Evolutionary conservation across 2,797 vertebrate genomes (phyloP), one percentile per base, ranked within the genome.

Genomic region (Hoplostethus mediterraneus): DNA sequence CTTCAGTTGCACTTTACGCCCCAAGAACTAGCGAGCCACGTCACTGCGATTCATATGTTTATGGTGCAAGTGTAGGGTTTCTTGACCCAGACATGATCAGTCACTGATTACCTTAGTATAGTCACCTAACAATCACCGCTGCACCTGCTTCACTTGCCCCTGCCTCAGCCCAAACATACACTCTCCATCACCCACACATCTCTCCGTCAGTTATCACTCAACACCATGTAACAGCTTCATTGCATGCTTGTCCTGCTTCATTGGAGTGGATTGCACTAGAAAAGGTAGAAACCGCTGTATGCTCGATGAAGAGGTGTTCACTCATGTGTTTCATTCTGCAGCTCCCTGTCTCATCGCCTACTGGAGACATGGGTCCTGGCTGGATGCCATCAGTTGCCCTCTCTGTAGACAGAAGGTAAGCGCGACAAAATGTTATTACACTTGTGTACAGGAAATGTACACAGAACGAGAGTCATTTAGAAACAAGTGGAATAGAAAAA

Each of bases 401-500:
- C 94, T 96, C 71, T 97, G 96, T 85, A 95, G 96, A 87, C 95
- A 96, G 84, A 96, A 96, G 94, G 96, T 96, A 55, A 30, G 31
- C 63, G 56, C 1, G 5, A 60, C 25, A 38, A 11, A 14, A 38
- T 28, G 21, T 6, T 25, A 14, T 48, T 36, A 36, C 30, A 58
- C 11, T 21, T 21, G 21, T 21, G 21, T 25, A 40, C 55, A 33
- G 21, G n/a, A 49, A 66, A 49, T n/a, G 38, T 1, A 1, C 33
- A 47, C 13, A 6, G 5, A 48, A 5, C 16, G 14, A 48, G n/a
- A 63, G 17, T 57, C 10, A 1, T 5, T 12, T 59, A 40, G 38
- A 2, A 28, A 17, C 10, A 42, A 47, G n/a, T 31, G 21, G 10
- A 17, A 2, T 71, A 8, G 4, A 64, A 64, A 64, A 38, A 21